Percentiles rank a stretch among this genome's conserved stretches.
Evolutionary conservation across 2,113 vertebrate species (phyloP).

Genomic region (Hemichromis elongatus): DNA sequence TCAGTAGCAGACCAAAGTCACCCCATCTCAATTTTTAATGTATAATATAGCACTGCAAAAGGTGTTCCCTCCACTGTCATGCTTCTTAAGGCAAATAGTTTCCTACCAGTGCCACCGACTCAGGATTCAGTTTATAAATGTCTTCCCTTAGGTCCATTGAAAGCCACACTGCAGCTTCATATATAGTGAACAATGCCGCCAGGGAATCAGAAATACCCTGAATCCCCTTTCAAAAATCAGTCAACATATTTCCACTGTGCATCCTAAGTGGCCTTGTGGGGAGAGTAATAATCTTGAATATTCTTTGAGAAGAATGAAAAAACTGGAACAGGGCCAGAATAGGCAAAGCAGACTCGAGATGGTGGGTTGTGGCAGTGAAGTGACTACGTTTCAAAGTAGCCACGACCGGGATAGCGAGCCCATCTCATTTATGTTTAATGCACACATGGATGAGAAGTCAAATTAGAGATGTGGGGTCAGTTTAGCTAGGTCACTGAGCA

Average conservation of each 20-base stretch:
- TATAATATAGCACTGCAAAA: constrained; percentile 61
- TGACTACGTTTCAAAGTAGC: constrained; percentile 30
- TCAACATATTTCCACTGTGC: constrained; percentile 45
- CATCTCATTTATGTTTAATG: constrained; percentile 68
- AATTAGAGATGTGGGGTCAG: constrained; percentile 48
- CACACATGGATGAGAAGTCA: constrained; percentile 44
- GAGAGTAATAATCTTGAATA: constrained; percentile 65
- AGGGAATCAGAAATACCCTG: constrained; percentile 56
- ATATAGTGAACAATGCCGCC: constrained; percentile 47
- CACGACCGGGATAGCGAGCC: constrained; percentile 52
- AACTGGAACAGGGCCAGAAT: not conserved
- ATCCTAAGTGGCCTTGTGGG: constrained; percentile 53
- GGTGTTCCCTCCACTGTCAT: constrained; percentile 40
- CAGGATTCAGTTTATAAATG: constrained; percentile 51
- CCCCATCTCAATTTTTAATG: constrained; percentile 69
- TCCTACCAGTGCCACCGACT: not conserved
- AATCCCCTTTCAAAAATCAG: constrained; percentile 42
- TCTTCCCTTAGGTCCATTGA: constrained; percentile 50
- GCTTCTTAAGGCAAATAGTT: constrained; percentile 43
- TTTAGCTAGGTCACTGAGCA: constrained; percentile 46
- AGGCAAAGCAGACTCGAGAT: not conserved
- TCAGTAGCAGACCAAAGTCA: constrained; percentile 48
- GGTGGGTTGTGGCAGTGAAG: not conserved
- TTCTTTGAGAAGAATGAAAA: constrained; percentile 24
- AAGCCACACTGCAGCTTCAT: constrained; percentile 42